A percentile compares a stretch with the other conserved stretches of the same genome.
Evolutionary conservation across 2,797 vertebrate genomes (phyloP).

Genomic region (Intellagama lesueurii): DNA sequence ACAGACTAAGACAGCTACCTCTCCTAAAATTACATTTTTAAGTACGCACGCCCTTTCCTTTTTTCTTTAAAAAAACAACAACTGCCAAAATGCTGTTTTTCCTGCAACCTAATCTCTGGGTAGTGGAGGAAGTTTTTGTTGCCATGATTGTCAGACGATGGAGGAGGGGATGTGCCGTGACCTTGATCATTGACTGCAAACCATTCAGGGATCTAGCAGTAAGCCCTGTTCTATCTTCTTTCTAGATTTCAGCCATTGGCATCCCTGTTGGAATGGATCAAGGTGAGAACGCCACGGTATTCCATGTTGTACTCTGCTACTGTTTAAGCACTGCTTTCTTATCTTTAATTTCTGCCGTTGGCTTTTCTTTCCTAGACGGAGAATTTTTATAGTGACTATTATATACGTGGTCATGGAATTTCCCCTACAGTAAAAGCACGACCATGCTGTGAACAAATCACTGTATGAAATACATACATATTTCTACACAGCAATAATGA

Average conservation of each 20-base stretch:
- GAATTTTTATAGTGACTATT: background rate
- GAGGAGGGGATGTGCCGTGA: too few relatives aligned
- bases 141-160: too few relatives aligned
- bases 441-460: constrained; percentile 53
- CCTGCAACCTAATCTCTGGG: too few relatives aligned
- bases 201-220: too few relatives aligned
- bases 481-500: constrained; percentile 70
- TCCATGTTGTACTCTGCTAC: background rate
- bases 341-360: background rate
- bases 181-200: too few relatives aligned
- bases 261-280: background rate
- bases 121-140: too few relatives aligned
- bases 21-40: too few relatives aligned
- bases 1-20: too few relatives aligned
- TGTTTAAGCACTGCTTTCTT: background rate
- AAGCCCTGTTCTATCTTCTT: too few relatives aligned
- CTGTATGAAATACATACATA: constrained; percentile 17
- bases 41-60: too few relatives aligned
- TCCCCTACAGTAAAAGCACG: constrained; percentile 18
- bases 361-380: background rate
- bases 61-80: too few relatives aligned
- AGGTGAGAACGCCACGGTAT: background rate
- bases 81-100: too few relatives aligned
- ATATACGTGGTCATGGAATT: background rate
- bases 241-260: background rate